Conservation (phyloP, 2,888 invertebrate species). For the Papilio gigon region DNA sequence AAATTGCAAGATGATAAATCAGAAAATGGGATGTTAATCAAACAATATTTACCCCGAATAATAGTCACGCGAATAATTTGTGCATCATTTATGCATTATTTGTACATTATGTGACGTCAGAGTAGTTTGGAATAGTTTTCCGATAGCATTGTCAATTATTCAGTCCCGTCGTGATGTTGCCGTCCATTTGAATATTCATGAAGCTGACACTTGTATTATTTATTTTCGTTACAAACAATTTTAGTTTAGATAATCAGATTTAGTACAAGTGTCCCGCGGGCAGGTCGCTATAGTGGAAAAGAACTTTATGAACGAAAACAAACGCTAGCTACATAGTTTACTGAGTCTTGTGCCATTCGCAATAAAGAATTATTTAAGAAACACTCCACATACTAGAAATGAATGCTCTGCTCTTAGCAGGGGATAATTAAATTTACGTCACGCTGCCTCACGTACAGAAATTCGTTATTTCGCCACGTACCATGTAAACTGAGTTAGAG, state of each 20-base stretch:
- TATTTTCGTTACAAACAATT: constrained; percentile 1
- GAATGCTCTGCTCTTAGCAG: constrained; percentile 23
- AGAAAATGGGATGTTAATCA: constrained; percentile 30
- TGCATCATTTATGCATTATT: constrained; percentile 32
- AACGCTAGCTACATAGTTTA: background rate
- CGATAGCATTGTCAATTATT: constrained; percentile 37
- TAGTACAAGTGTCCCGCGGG: background rate
- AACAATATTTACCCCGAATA: constrained; percentile 26
- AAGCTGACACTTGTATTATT: background rate
- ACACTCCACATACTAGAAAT: constrained; percentile 16
- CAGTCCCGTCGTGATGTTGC: constrained; percentile 9
- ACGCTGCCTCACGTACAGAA: constrained; percentile 23
- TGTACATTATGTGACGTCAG: constrained; percentile 28
- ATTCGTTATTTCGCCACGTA: constrained; percentile 38
- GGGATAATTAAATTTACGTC: constrained; percentile 37
- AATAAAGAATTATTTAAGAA: constrained; percentile 16
- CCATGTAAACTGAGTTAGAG: constrained; percentile 43
- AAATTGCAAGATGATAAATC: too few relatives aligned
- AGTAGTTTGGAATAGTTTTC: constrained; percentile 34
- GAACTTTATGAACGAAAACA: background rate
- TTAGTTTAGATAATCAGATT: background rate
- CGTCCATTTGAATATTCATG: constrained; percentile 24
- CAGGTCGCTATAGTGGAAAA: background rate
- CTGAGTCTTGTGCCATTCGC: background rate
- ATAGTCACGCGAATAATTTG: constrained; percentile 32